Evolutionary conservation across 2,113 vertebrate genomes (phyloP).

Genomic region (Phrynocephalus versicolor): DNA sequence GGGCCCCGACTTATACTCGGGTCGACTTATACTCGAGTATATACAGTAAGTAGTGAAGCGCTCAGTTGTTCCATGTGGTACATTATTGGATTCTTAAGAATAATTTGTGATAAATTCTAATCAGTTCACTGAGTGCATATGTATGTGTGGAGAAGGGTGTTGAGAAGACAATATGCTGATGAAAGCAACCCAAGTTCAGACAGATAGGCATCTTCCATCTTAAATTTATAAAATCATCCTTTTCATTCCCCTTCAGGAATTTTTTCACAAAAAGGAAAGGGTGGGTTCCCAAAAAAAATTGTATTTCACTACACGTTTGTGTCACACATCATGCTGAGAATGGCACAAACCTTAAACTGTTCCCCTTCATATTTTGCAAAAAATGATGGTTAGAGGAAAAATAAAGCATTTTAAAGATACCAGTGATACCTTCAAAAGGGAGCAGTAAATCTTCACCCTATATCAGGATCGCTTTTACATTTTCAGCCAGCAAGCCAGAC

Average conservation of each 20-base stretch:
- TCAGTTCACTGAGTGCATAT: not conserved
- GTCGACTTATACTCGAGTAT: too few relatives aligned
- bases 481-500: too few relatives aligned
- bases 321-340: not conserved
- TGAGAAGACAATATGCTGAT: constrained; percentile 44
- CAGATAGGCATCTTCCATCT: constrained; percentile 69
- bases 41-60: too few relatives aligned
- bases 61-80: constrained; percentile 18
- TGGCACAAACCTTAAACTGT: not conserved
- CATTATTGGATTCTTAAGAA: constrained; percentile 25
- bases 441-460: too few relatives aligned
- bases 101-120: constrained; percentile 44
- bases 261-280: constrained; percentile 35
- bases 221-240: constrained; percentile 62
- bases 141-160: too few relatives aligned
- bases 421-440: not conserved
- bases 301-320: not conserved
- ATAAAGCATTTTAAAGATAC: not conserved
- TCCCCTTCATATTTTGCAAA: not conserved
- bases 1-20: too few relatives aligned
- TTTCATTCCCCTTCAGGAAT: constrained; percentile 32
- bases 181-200: constrained; percentile 42
- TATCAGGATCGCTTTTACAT: too few relatives aligned
- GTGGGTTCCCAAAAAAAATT: constrained; percentile 28
- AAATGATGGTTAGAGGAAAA: not conserved